phyloP scores from a whole-genome alignment of 2,797 vertebrate genomes.

The Eremophila alpestris region DNA sequence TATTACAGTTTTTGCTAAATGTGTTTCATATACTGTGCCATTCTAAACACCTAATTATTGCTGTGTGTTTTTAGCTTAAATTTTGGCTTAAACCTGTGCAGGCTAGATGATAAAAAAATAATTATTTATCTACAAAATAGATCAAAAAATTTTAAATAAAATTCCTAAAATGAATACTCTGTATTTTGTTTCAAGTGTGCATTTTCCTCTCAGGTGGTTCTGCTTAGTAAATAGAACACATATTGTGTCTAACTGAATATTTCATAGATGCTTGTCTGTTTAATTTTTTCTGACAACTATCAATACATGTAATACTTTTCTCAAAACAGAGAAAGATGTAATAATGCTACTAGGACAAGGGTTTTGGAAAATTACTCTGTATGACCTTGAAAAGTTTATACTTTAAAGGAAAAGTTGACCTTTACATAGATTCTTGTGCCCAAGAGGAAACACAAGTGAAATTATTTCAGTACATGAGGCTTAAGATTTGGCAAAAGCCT shows the following conservation, averaged over 20 bases:
- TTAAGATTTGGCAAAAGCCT: slow-evolving; percentile 48
- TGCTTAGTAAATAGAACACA: neutral
- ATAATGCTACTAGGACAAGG: neutral
- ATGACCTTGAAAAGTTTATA: slow-evolving; percentile 32
- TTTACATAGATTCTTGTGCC: slow-evolving; percentile 8
- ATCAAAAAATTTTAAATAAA: rapidly evolving
- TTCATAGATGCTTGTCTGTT: neutral
- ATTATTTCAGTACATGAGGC: slow-evolving; percentile 25
- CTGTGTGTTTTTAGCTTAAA: neutral
- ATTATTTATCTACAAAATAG: neutral
- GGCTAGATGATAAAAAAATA: neutral
- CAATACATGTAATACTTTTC: neutral
- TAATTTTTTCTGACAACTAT: neutral
- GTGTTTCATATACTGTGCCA: neutral
- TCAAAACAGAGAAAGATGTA: neutral
- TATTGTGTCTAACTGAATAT: neutral
- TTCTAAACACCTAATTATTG: neutral
- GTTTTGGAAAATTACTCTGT: neutral
- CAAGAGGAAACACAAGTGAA: slow-evolving; percentile 38
- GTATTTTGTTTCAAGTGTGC: neutral
- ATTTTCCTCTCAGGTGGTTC: neutral
- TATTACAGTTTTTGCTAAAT: neutral
- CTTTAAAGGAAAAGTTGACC: slow-evolving; percentile 28
- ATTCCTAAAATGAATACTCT: neutral
- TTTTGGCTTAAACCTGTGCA: neutral